A percentile compares a stretch with the other conserved stretches of the same genome.
Evolutionary conservation across 2,888 invertebrate genomes (phyloP).

Genomic region (Augochlorella aurata): DNA sequence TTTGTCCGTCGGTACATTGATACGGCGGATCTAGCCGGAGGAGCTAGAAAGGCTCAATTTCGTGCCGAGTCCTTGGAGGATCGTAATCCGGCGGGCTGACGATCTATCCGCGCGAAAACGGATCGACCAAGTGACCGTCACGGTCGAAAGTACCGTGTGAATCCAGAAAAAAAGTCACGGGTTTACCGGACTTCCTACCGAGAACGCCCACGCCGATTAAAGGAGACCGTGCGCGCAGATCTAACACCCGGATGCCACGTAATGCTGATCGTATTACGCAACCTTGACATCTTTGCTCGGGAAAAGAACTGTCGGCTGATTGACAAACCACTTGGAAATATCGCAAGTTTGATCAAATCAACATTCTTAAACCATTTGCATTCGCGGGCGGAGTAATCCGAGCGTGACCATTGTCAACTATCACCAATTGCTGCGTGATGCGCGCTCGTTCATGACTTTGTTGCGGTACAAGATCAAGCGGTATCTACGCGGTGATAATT

Average conservation of each 20-base stretch:
- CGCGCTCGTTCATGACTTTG: no score
- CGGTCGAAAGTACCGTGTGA: slow-evolving; percentile 58
- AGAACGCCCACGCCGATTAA: slow-evolving; percentile 62
- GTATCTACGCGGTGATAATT: no score
- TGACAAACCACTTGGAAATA: neutral
- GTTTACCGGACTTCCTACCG: slow-evolving; percentile 53
- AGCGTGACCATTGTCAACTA: no score
- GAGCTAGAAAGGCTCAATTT: slow-evolving; percentile 12
- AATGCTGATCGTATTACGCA: slow-evolving; percentile 70
- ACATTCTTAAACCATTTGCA: neutral
- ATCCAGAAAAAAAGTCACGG: slow-evolving; percentile 39
- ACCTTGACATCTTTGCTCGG: slow-evolving; percentile 60
- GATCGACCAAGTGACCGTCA: slow-evolving; percentile 53
- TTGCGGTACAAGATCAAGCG: no score
- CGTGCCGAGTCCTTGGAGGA: neutral
- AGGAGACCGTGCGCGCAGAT: slow-evolving; percentile 50
- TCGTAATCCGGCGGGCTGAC: neutral
- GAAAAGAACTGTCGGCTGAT: slow-evolving; percentile 58
- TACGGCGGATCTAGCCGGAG: neutral
- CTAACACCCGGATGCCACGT: slow-evolving; percentile 57
- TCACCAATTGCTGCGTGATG: no score
- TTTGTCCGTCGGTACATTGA: neutral
- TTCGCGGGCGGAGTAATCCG: no score
- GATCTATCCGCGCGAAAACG: slow-evolving; percentile 14
- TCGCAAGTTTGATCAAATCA: neutral